Conservation (phyloP, 2,113 vertebrate species). For the Cyanistes caeruleus region DNA sequence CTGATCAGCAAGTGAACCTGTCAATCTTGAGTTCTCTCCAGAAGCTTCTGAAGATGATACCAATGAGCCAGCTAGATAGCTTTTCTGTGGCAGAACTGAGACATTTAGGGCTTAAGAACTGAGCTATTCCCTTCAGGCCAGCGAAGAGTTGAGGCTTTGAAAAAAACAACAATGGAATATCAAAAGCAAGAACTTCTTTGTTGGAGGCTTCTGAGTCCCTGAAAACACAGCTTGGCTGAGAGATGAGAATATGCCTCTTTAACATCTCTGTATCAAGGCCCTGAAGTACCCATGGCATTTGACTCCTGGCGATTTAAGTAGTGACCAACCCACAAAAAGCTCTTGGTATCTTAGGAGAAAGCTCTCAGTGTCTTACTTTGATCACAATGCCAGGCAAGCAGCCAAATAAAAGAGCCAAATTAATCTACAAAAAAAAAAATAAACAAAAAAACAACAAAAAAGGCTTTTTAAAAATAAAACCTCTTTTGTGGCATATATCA, state of each 20-base stretch:
- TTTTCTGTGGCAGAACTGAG: not conserved
- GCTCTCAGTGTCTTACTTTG: not conserved
- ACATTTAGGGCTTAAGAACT: constrained; percentile 16
- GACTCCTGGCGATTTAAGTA: not conserved
- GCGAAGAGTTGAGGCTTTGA: constrained; percentile 27
- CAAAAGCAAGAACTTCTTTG: constrained; percentile 43
- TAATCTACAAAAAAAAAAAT: not conserved
- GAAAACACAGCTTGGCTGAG: not conserved
- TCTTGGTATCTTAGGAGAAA: not conserved
- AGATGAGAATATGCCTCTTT: constrained; percentile 2
- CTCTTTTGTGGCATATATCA: not conserved
- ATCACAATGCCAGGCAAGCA: not conserved
- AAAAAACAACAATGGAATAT: constrained; percentile 43
- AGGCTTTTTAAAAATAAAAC: not conserved
- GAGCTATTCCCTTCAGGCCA: constrained; percentile 21
- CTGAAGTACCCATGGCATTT: not conserved
- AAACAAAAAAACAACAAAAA: fast-evolving
- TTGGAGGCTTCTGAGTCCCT: not conserved
- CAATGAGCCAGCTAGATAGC: not conserved
- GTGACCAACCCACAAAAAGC: not conserved
- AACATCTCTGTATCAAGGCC: not conserved
- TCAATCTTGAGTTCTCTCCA: constrained; percentile 1
- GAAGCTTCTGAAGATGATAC: constrained; percentile 39
- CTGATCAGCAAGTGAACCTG: not conserved
- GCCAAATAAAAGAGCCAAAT: not conserved